These are phyloP conservation scores for Olivierus martensii DNA, from an alignment of 1,140 invertebrate genomes.

Conservation along the genomic window DNA sequence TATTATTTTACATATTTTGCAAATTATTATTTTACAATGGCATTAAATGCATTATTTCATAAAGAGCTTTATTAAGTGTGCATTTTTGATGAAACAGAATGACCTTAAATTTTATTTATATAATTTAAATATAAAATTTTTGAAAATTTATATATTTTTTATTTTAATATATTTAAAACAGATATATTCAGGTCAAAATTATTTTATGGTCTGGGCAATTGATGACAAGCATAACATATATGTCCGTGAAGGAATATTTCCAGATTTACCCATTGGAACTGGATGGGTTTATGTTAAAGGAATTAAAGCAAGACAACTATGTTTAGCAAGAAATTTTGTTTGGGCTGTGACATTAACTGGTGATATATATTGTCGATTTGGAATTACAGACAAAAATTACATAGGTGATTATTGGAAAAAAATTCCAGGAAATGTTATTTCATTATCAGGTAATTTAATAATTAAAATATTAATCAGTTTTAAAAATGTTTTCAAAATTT, in stretches of 20 bases:
- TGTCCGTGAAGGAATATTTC: slow-evolving; percentile 38
- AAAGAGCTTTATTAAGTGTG: too few relatives aligned
- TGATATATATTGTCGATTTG: slow-evolving; percentile 35
- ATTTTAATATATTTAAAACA: slow-evolving; percentile 16
- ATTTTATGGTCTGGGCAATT: slow-evolving; percentile 41
- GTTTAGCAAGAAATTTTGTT: slow-evolving; percentile 36
- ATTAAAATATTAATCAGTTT: too few relatives aligned
- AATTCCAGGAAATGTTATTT: slow-evolving; percentile 33
- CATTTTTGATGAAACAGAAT: too few relatives aligned
- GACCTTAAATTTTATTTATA: too few relatives aligned
- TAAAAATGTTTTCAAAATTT: too few relatives aligned
- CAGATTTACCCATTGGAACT: slow-evolving; percentile 36
- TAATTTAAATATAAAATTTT: not conserved
- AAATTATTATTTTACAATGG: too few relatives aligned
- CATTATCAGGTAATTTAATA: slow-evolving; percentile 39
- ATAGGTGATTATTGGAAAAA: slow-evolving; percentile 42
- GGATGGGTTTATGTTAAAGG: slow-evolving; percentile 39
- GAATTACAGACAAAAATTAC: slow-evolving; percentile 35
- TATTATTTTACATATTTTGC: too few relatives aligned
- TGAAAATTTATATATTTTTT: not conserved
- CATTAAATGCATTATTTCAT: too few relatives aligned
- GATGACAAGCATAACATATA: slow-evolving; percentile 38
- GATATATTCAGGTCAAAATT: slow-evolving; percentile 35
- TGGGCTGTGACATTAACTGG: slow-evolving; percentile 37
- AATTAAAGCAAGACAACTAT: slow-evolving; percentile 34